Conservation (phyloP, 2,888 invertebrate species). For the Sphinx pinastri region DNA sequence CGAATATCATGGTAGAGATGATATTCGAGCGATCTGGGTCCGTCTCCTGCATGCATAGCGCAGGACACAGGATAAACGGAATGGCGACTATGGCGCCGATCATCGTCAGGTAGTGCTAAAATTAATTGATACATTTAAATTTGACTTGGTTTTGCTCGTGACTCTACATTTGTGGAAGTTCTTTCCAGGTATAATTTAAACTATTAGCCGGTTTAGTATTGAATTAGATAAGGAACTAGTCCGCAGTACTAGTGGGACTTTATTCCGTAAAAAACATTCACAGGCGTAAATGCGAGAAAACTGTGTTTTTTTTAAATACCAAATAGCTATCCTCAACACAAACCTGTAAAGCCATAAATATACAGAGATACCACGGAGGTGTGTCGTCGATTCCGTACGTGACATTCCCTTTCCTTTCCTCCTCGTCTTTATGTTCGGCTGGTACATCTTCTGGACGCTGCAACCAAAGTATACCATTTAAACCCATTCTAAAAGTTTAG, state of each 20-base stretch:
- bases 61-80: constrained; percentile 91
- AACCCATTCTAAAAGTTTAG: no score
- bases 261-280: no score
- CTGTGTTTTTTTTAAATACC: no score
- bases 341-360: constrained; percentile 92
- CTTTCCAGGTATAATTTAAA: no score
- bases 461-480: background rate
- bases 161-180: no score
- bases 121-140: background rate
- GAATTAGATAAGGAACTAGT: no score
- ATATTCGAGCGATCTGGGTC: constrained; percentile 90
- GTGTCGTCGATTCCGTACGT: constrained; percentile 91
- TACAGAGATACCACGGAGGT: constrained; percentile 93
- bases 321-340: background rate
- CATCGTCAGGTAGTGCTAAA: constrained; percentile 92
- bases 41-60: constrained; percentile 90
- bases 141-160: no score
- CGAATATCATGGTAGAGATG: constrained; percentile 92
- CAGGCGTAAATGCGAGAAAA: no score
- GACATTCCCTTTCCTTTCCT: constrained; percentile 63
- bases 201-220: no score
- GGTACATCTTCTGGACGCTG: constrained; percentile 50
- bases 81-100: constrained; percentile 93
- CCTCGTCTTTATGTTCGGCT: constrained; percentile 44
- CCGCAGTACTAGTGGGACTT: no score